These are phyloP conservation scores for Apaloderma vittatum DNA, from an alignment of 2,113 vertebrate species.

Conservation along the genomic window DNA sequence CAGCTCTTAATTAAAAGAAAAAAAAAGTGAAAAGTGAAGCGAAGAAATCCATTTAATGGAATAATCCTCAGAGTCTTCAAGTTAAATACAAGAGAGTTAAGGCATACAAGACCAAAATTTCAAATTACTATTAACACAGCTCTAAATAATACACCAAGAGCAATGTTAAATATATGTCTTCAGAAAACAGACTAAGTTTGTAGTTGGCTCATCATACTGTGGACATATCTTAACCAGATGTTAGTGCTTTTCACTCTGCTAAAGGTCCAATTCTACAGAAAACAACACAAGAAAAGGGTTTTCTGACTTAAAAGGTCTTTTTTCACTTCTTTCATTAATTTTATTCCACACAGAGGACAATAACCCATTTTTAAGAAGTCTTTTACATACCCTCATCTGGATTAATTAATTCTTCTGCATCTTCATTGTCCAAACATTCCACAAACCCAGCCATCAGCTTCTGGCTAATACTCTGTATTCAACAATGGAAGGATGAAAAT, in stretches of 20 bases:
- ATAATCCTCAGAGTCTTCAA: neutral
- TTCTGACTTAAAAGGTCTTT: neutral
- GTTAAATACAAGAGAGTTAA: neutral
- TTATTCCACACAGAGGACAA: neutral
- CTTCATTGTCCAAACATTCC: slow-evolving; percentile 95
- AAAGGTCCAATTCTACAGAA: neutral
- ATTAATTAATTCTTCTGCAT: slow-evolving; percentile 89
- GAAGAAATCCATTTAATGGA: neutral
- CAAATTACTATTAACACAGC: neutral
- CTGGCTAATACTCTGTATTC: slow-evolving; percentile 86
- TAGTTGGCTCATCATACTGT: neutral
- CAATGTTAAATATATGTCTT: neutral
- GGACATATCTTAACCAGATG: neutral
- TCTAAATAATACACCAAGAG: neutral
- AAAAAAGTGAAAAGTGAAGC: neutral
- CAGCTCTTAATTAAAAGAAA: slow-evolving; percentile 62
- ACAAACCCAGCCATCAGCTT: slow-evolving; percentile 98
- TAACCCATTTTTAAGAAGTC: slow-evolving; percentile 7
- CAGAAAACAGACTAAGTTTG: neutral
- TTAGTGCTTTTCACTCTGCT: neutral
- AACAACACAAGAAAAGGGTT: neutral
- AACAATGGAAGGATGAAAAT: slow-evolving; percentile 6
- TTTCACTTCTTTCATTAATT: neutral
- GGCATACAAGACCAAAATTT: neutral
- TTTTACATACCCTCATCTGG: slow-evolving; percentile 84